A percentile compares a stretch with the other conserved stretches of the same genome.
Evolutionary conservation across 2,888 invertebrate genomes (phyloP).

Genomic region (Drosophila stalkeri): DNA sequence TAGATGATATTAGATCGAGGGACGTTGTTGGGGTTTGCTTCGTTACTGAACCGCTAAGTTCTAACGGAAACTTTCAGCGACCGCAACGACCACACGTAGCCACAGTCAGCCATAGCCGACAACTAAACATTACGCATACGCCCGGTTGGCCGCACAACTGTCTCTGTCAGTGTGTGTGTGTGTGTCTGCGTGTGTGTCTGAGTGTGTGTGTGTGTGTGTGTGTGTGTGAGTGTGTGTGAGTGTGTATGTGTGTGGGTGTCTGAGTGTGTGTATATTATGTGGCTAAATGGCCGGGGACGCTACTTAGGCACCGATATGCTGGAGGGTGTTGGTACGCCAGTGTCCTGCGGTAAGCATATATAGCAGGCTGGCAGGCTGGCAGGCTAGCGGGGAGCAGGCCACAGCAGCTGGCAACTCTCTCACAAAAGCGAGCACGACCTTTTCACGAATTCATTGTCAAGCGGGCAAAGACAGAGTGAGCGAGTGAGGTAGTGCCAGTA

Average conservation of each 20-base stretch:
- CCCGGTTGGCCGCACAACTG: constrained; percentile 53
- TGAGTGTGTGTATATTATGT: constrained; percentile 46
- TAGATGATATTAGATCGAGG: neutral
- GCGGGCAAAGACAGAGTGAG: constrained; percentile 10
- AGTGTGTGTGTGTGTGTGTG: neutral
- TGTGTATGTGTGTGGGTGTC: neutral
- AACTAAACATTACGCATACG: constrained; percentile 67
- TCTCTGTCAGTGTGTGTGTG: constrained; percentile 1
- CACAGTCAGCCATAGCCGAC: constrained; percentile 27
- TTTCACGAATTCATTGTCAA: constrained; percentile 74
- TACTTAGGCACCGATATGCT: constrained; percentile 6
- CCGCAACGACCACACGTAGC: constrained; percentile 64
- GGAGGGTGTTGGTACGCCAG: constrained; percentile 3
- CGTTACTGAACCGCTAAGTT: constrained; percentile 60
- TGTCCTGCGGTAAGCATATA: constrained; percentile 47
- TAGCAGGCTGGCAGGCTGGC: constrained; percentile 1
- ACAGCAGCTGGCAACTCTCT: constrained; percentile 71
- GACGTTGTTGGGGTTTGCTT: constrained; percentile 5
- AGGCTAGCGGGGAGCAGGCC: neutral
- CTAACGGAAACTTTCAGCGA: constrained; percentile 71
- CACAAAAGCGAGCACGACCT: constrained; percentile 61
- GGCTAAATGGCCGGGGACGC: constrained; percentile 30
- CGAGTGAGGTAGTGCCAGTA: neutral
- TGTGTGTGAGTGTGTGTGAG: neutral
- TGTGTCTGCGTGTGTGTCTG: neutral